A percentile compares a stretch with the other conserved stretches of the same genome.
phyloP scores from a whole-genome alignment of 2,888 invertebrate species.

The Cinara cedri region DNA sequence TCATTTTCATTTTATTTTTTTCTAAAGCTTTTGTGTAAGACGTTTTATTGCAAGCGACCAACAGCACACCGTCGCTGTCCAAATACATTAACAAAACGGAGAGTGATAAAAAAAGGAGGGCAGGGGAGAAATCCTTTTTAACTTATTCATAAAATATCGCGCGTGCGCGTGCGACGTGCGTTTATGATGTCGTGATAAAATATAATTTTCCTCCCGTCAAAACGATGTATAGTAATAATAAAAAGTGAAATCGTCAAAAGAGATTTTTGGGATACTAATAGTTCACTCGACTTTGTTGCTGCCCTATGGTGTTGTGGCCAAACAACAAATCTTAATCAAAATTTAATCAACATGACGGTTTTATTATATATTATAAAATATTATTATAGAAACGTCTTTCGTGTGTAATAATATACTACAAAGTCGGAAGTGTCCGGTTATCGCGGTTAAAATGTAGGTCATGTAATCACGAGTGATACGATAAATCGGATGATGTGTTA shows the following conservation, averaged over 20 bases:
- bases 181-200: conserved; percentile 9
- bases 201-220: background rate
- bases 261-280: background rate
- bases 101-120: background rate
- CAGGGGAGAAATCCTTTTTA: background rate
- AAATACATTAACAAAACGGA: background rate
- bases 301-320: too few relatives aligned
- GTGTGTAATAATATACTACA: background rate
- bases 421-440: too few relatives aligned
- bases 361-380: background rate
- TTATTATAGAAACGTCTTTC: background rate
- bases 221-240: background rate
- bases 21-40: too few relatives aligned
- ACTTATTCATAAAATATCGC: conserved; percentile 21
- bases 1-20: too few relatives aligned
- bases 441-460: background rate
- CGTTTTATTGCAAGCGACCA: background rate
- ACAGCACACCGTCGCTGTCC: background rate
- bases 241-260: conserved; percentile 20
- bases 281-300: background rate
- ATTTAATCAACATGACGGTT: background rate
- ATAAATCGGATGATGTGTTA: background rate
- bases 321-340: background rate
- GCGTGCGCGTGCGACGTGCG: too few relatives aligned
- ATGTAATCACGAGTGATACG: background rate